A percentile compares a stretch with the other conserved stretches of the same genome.
These are phyloP conservation scores for Phalacrocorax pelagicus DNA, from an alignment of 2,113 vertebrate genomes.

Conservation along the genomic window DNA sequence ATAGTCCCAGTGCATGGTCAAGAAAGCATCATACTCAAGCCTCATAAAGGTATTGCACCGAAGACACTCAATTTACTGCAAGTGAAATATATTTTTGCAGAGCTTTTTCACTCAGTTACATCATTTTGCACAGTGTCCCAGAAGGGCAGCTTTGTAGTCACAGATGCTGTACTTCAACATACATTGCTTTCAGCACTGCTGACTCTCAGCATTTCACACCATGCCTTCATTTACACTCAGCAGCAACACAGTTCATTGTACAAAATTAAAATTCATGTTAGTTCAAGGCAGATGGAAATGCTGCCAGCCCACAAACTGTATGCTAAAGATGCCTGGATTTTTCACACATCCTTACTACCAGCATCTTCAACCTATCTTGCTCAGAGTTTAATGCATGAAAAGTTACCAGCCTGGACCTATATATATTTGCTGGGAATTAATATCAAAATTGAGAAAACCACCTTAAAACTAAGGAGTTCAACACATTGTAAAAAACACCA, in stretches of 20 bases:
- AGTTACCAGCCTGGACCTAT: neutral
- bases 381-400: neutral
- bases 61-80: neutral
- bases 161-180: neutral
- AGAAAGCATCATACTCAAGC: neutral
- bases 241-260: neutral
- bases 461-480: neutral
- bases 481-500: neutral
- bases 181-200: neutral
- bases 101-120: constrained; percentile 78
- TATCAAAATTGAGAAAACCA: neutral
- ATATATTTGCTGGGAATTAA: neutral
- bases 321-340: neutral
- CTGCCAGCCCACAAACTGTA: neutral
- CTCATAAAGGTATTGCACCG: neutral
- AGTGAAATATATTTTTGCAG: neutral
- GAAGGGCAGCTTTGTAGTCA: constrained; percentile 51
- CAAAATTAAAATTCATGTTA: neutral
- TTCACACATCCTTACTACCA: constrained; percentile 16
- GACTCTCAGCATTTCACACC: constrained; percentile 9
- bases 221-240: neutral
- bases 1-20: neutral
- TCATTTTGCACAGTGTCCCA: constrained; percentile 76
- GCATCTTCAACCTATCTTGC: neutral
- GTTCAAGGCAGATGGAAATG: neutral